Conservation (phyloP, 2,113 vertebrate species). For the Scophthalmus maximus region DNA sequence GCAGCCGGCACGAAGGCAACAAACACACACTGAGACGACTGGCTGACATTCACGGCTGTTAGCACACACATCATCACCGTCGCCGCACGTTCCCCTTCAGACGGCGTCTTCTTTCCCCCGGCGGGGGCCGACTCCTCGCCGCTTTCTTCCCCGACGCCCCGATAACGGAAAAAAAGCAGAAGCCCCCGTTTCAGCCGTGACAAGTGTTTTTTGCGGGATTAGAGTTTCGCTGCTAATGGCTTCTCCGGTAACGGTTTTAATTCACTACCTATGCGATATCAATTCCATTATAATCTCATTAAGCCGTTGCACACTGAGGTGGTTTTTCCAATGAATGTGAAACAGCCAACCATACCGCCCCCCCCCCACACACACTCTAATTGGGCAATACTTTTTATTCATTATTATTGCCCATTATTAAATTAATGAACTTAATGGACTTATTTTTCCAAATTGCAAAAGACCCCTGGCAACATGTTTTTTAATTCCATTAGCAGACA, state of each 20-base stretch:
- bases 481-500: conserved; percentile 77
- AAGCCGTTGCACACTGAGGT: conserved; percentile 77
- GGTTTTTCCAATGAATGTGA: conserved; percentile 76
- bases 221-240: conserved; percentile 73
- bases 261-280: conserved; percentile 81
- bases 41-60: conserved; percentile 48
- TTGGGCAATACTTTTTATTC: conserved; percentile 82
- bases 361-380: conserved; percentile 68
- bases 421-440: conserved; percentile 85
- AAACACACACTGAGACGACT: conserved; percentile 57
- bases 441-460: conserved; percentile 79
- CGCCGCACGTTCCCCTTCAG: conserved; percentile 54
- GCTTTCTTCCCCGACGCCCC: conserved; percentile 40
- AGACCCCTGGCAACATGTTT: conserved; percentile 78
- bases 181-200: conserved; percentile 71
- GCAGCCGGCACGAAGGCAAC: conserved; percentile 52
- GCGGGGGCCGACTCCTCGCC: conserved; percentile 30
- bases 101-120: background rate
- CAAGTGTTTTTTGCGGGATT: conserved; percentile 77
- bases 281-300: conserved; percentile 84
- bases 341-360: conserved; percentile 70
- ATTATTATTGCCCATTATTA: conserved; percentile 83
- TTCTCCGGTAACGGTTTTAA: conserved; percentile 79
- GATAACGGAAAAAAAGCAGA: conserved; percentile 72
- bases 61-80: conserved; percentile 18